phyloP scores from a whole-genome alignment of 2,888 invertebrate species.

The Craniophora ligustri region DNA sequence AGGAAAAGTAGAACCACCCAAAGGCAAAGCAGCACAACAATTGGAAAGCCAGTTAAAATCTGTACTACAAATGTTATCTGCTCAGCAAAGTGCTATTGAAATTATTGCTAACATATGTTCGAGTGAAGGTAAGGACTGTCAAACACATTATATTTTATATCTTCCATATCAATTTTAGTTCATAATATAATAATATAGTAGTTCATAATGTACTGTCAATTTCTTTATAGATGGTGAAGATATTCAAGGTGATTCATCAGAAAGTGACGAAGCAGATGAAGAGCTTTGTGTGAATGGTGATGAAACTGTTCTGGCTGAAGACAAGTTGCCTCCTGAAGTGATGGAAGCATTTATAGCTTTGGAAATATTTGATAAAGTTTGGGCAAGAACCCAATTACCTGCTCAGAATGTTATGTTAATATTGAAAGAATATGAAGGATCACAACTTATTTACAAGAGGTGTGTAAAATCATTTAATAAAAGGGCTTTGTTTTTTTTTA shows the following conservation, averaged over 20 bases:
- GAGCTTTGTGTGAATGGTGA: constrained; percentile 81
- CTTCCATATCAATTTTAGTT: background rate
- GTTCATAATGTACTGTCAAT: too few species aligned
- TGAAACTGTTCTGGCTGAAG: constrained; percentile 74
- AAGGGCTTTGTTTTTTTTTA: too few species aligned
- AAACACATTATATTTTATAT: background rate
- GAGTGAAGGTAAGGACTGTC: constrained; percentile 85
- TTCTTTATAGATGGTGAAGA: constrained; percentile 72
- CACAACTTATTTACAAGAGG: constrained; percentile 84
- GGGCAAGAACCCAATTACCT: constrained; percentile 84
- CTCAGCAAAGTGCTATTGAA: constrained; percentile 91
- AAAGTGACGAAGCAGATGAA: constrained; percentile 79
- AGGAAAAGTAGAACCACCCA: constrained; percentile 69
- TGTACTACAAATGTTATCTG: constrained; percentile 88
- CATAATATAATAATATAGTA: too few species aligned
- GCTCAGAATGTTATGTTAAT: constrained; percentile 87
- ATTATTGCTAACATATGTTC: constrained; percentile 92
- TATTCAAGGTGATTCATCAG: constrained; percentile 71
- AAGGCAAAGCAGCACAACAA: constrained; percentile 75
- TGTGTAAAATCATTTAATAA: constrained; percentile 66
- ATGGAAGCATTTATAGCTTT: constrained; percentile 89
- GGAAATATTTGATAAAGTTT: constrained; percentile 89
- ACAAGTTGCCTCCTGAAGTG: constrained; percentile 88
- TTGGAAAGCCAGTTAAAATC: constrained; percentile 84
- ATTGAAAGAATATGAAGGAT: constrained; percentile 85